Percentiles rank a stretch among this genome's conserved stretches.
phyloP scores from a whole-genome alignment of 2,113 vertebrate genomes.

The Lophura nycthemera region DNA sequence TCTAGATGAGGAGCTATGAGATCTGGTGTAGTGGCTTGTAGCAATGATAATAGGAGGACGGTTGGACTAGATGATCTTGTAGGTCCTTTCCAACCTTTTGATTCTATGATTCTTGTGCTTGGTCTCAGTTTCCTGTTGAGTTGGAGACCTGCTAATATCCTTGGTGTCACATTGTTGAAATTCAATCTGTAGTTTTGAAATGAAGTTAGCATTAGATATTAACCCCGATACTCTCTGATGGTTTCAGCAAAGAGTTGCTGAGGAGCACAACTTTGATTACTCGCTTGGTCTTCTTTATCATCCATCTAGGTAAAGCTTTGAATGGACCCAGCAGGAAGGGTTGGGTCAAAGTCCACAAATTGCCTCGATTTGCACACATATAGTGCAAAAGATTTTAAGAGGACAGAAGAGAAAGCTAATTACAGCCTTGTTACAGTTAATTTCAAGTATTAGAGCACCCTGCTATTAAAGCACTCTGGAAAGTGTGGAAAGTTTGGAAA shows the following conservation, averaged over 20 bases:
- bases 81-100: too few relatives aligned
- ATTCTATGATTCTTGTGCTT: too few relatives aligned
- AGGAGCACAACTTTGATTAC: background rate
- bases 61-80: too few relatives aligned
- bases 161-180: background rate
- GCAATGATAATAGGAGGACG: too few relatives aligned
- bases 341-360: background rate
- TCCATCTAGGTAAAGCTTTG: background rate
- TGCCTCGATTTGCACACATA: accelerated
- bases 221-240: too few relatives aligned
- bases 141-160: background rate
- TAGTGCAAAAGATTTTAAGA: background rate
- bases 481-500: background rate
- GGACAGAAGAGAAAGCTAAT: background rate
- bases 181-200: background rate
- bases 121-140: background rate
- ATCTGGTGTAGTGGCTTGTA: too few relatives aligned
- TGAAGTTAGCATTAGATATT: background rate
- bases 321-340: background rate
- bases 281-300: background rate
- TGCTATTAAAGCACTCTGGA: background rate
- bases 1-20: too few relatives aligned
- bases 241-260: background rate
- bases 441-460: background rate
- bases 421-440: background rate